Percentiles rank a stretch among this genome's conserved stretches.
phyloP scores from a whole-genome alignment of 2,888 invertebrate genomes.

The Aspidiotus destructor region DNA sequence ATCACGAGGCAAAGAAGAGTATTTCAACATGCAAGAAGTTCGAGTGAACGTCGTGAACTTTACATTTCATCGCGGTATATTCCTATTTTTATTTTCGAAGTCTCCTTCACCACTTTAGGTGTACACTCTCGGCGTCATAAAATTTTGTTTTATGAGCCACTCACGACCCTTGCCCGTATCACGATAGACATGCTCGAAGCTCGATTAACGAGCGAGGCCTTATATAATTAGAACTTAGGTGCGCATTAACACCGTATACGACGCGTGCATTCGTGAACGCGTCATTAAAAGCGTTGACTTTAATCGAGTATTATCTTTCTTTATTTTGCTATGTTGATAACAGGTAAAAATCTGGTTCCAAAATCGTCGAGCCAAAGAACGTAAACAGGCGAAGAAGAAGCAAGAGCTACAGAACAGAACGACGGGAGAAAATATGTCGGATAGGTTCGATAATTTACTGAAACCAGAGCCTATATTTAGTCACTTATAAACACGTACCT shows the following conservation, averaged over 20 bases:
- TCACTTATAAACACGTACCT: neutral
- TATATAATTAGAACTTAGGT: neutral
- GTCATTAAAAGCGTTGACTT: neutral
- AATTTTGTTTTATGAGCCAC: conserved; percentile 8
- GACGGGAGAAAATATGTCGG: neutral
- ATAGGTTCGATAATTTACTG: neutral
- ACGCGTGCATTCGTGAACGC: neutral
- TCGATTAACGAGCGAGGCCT: neutral
- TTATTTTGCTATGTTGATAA: conserved; percentile 32
- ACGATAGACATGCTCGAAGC: no score
- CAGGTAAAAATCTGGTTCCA: conserved; percentile 79
- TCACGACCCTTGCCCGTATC: neutral
- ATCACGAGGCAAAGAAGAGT: no score
- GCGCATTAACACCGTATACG: neutral
- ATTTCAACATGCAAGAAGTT: no score
- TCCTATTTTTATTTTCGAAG: no score
- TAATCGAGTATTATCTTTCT: neutral
- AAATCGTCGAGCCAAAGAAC: conserved; percentile 85
- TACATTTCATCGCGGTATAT: no score
- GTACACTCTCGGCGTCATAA: neutral
- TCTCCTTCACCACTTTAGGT: neutral
- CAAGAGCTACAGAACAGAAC: conserved; percentile 47
- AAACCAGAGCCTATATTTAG: neutral
- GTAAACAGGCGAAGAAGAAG: conserved; percentile 78
- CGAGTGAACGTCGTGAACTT: no score